Percentiles rank a stretch among this genome's conserved stretches.
These are phyloP conservation scores for Leptinotarsa juncta DNA, from an alignment of 2,888 invertebrate genomes.

Conservation along the genomic window DNA sequence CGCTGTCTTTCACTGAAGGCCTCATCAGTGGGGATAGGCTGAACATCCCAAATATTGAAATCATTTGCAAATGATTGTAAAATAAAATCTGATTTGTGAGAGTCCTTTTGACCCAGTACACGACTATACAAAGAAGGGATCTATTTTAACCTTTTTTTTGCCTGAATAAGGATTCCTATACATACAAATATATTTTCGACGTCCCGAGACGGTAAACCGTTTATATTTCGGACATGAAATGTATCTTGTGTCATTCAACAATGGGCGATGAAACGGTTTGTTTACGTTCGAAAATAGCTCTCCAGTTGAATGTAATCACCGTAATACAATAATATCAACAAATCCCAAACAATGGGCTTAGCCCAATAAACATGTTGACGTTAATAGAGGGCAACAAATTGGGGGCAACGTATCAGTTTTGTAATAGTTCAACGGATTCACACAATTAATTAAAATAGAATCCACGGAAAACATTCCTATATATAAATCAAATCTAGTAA, in stretches of 20 bases:
- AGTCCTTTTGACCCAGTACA: too few relatives aligned
- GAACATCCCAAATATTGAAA: too few relatives aligned
- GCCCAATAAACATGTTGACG: constrained; percentile 29
- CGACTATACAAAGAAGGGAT: too few relatives aligned
- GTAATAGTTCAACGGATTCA: constrained; percentile 6
- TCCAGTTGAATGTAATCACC: constrained; percentile 31
- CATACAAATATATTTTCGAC: background rate
- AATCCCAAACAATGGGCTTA: constrained; percentile 30
- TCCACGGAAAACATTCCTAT: background rate
- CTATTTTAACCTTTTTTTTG: too few relatives aligned
- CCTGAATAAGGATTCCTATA: too few relatives aligned
- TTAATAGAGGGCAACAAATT: constrained; percentile 22
- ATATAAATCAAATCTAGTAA: background rate
- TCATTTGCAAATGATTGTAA: too few relatives aligned
- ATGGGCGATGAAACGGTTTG: constrained; percentile 29
- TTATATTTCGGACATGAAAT: constrained; percentile 18
- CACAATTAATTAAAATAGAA: background rate
- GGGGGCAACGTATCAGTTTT: constrained; percentile 13
- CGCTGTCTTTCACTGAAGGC: too few relatives aligned
- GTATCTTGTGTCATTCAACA: constrained; percentile 26
- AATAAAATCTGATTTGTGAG: too few relatives aligned
- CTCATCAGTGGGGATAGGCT: too few relatives aligned
- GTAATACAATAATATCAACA: constrained; percentile 34
- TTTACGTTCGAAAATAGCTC: constrained; percentile 33
- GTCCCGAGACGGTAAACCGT: background rate